A percentile compares a stretch with the other conserved stretches of the same genome.
These are phyloP conservation scores for Ypsolopha scabrella DNA, from an alignment of 2,888 invertebrate species.

Conservation along the genomic window DNA sequence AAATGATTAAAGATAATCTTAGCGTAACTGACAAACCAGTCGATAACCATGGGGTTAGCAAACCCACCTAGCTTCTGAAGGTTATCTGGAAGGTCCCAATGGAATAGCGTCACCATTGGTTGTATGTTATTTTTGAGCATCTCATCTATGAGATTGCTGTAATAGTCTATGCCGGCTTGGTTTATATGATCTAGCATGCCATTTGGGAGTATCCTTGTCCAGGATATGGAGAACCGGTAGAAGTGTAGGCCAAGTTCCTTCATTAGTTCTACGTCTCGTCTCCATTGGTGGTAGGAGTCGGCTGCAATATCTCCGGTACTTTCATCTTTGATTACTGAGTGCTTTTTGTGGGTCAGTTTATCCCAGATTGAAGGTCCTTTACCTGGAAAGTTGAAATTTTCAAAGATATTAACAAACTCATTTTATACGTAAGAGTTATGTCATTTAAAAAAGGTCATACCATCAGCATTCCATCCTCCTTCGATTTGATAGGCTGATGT, in stretches of 20 bases:
- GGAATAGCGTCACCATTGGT: slow-evolving; percentile 72
- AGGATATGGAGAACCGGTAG: slow-evolving; percentile 73
- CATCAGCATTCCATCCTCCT: slow-evolving; percentile 22
- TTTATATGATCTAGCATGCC: slow-evolving; percentile 66
- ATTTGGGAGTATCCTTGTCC: slow-evolving; percentile 75
- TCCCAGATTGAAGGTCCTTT: slow-evolving; percentile 4
- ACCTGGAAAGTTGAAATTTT: neutral
- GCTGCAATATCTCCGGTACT: slow-evolving; percentile 70
- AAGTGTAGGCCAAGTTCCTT: slow-evolving; percentile 55
- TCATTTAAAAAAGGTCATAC: slow-evolving; percentile 8
- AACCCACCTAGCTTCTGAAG: slow-evolving; percentile 71
- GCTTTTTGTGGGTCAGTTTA: neutral
- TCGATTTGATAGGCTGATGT: slow-evolving; percentile 24
- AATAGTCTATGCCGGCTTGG: slow-evolving; percentile 71
- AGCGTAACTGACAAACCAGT: slow-evolving; percentile 70
- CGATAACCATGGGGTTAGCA: slow-evolving; percentile 61
- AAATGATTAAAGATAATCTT: slow-evolving; percentile 56
- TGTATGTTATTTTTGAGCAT: slow-evolving; percentile 64
- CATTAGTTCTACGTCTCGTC: slow-evolving; percentile 57
- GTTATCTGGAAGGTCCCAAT: slow-evolving; percentile 72
- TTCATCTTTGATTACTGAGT: slow-evolving; percentile 6
- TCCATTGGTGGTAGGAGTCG: slow-evolving; percentile 74
- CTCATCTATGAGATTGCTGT: slow-evolving; percentile 72
- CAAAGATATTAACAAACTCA: neutral
- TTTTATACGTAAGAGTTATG: neutral